phyloP scores from a whole-genome alignment of 37 sponge, comb jelly and placozoan species.

The Axinella damicornis region DNA sequence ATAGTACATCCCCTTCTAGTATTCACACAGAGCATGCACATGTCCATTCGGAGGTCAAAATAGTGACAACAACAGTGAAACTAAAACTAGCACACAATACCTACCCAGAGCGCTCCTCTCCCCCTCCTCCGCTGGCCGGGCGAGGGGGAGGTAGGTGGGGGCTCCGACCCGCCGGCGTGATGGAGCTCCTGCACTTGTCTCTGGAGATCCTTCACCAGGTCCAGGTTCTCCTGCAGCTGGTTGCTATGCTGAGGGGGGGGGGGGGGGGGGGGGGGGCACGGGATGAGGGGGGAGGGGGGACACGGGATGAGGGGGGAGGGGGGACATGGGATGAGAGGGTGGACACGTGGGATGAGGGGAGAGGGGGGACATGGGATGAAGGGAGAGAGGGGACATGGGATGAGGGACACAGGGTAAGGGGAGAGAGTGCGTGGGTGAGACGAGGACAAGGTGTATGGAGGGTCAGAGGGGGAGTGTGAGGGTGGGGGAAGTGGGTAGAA shows the following conservation, averaged over 20 bases:
- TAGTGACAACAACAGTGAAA: too few species aligned
- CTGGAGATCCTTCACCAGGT: slow-evolving; percentile 9
- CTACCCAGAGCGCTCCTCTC: too few species aligned
- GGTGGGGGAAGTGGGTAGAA: too few species aligned
- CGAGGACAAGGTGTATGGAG: neutral
- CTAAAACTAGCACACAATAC: too few species aligned
- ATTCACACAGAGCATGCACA: too few species aligned
- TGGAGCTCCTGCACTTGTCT: slow-evolving; percentile 4
- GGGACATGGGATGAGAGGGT: neutral
- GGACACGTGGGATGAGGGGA: neutral
- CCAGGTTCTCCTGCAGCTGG: slow-evolving; percentile 1
- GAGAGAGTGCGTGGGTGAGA: neutral
- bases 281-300: neutral
- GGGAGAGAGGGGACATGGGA: neutral
- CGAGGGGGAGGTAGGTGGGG: neutral
- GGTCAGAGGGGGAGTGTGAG: neutral
- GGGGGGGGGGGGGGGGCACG: neutral
- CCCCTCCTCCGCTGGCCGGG: neutral
- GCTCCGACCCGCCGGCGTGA: neutral
- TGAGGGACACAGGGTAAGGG: neutral
- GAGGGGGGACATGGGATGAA: neutral
- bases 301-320: neutral
- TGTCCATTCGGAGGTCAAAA: too few species aligned
- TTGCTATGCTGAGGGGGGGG: slow-evolving; percentile 15
- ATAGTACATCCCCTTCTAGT: too few species aligned